These are phyloP conservation scores for Colletes gigas DNA, from an alignment of 1,140 invertebrate genomes.

Conservation along the genomic window DNA sequence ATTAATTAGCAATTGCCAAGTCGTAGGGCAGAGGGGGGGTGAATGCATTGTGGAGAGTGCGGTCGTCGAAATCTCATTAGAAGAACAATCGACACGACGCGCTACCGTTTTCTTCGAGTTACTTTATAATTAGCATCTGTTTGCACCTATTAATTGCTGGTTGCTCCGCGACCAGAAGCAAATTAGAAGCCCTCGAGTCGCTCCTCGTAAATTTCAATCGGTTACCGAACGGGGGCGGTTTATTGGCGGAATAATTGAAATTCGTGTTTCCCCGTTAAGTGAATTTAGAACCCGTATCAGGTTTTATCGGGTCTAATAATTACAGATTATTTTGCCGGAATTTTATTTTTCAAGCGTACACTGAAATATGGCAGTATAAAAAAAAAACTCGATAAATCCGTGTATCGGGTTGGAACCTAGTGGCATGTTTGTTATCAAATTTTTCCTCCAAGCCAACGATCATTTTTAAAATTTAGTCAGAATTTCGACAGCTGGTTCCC, in stretches of 20 bases:
- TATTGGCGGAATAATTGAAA: not conserved
- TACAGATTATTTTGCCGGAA: too few species aligned
- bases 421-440: too few species aligned
- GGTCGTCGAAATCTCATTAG: slow-evolving; percentile 60
- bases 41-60: slow-evolving; percentile 6
- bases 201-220: slow-evolving; percentile 1
- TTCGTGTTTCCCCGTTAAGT: not conserved
- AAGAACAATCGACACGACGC: slow-evolving; percentile 52
- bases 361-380: too few species aligned
- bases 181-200: slow-evolving; percentile 10
- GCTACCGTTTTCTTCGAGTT: slow-evolving; percentile 50
- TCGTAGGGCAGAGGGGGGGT: not conserved
- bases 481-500: too few species aligned
- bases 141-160: slow-evolving; percentile 52
- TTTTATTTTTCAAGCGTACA: too few species aligned
- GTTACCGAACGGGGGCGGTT: too few species aligned
- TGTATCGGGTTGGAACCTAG: too few species aligned
- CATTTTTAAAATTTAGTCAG: too few species aligned
- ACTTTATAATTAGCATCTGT: slow-evolving; percentile 57
- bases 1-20: slow-evolving; percentile 49
- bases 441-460: too few species aligned
- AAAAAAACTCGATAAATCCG: too few species aligned
- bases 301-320: too few species aligned
- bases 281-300: too few species aligned
- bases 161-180: not conserved